Conservation (phyloP, 2,888 invertebrate genomes). For the Hemithea aestivaria region DNA sequence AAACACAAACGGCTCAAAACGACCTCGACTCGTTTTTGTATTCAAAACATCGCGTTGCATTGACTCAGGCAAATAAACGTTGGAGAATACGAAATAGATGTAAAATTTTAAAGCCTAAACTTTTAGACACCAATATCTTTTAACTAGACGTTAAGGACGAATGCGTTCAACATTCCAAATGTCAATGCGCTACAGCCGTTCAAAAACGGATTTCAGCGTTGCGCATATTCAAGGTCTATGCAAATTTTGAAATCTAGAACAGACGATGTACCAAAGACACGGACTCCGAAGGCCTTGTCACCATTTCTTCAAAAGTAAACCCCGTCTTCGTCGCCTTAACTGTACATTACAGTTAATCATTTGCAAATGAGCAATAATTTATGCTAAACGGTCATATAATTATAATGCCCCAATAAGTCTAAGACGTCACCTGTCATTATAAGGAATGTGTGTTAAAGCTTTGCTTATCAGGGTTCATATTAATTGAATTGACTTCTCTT, state of each 20-base stretch:
- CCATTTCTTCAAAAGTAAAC: slow-evolving; percentile 26
- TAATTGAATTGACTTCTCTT: too few species aligned
- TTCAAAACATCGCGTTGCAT: slow-evolving; percentile 24
- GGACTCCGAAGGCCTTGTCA: slow-evolving; percentile 15
- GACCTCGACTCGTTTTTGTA: slow-evolving; percentile 24
- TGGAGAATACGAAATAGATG: slow-evolving; percentile 12
- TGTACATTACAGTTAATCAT: slow-evolving; percentile 37
- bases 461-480: too few species aligned
- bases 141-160: slow-evolving; percentile 14
- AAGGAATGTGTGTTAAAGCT: too few species aligned
- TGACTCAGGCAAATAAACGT: slow-evolving; percentile 17
- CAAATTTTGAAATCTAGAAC: slow-evolving; percentile 37
- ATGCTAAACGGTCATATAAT: slow-evolving; percentile 15
- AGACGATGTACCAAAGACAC: slow-evolving; percentile 26
- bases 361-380: slow-evolving; percentile 19
- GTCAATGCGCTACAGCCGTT: slow-evolving; percentile 12
- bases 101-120: slow-evolving; percentile 3
- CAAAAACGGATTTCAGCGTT: slow-evolving; percentile 14
- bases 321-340: slow-evolving; percentile 34
- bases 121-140: slow-evolving; percentile 16
- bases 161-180: slow-evolving; percentile 15
- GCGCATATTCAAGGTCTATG: slow-evolving; percentile 24
- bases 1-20: slow-evolving; percentile 32
- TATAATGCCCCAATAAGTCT: slow-evolving; percentile 7
- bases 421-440: too few species aligned